These are phyloP conservation scores for Bombylius discolor DNA, from an alignment of 2,888 invertebrate species.

Conservation along the genomic window DNA sequence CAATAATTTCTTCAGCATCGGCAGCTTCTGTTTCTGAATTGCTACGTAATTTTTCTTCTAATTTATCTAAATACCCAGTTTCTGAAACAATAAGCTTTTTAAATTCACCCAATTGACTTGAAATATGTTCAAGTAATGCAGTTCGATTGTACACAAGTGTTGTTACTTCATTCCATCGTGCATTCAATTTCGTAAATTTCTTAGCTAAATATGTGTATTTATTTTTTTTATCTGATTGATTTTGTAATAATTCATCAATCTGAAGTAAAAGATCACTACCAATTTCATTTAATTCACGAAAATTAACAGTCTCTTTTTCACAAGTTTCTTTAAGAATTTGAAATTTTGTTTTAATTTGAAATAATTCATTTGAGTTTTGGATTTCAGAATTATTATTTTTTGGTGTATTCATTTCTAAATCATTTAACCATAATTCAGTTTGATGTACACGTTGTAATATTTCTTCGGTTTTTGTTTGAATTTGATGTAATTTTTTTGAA, in stretches of 20 bases:
- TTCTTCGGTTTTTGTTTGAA: constrained; percentile 26
- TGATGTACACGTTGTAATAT: constrained; percentile 26
- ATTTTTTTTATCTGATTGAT: constrained; percentile 9
- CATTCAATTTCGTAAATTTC: constrained; percentile 54
- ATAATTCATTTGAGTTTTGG: constrained; percentile 53
- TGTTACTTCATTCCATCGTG: constrained; percentile 57
- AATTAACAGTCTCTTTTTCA: constrained; percentile 52
- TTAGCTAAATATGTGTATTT: constrained; percentile 48
- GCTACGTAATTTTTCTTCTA: constrained; percentile 60
- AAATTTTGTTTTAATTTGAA: constrained; percentile 56
- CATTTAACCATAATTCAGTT: constrained; percentile 48
- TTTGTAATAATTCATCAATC: constrained; percentile 37
- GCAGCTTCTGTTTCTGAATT: constrained; percentile 57
- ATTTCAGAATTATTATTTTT: constrained; percentile 43
- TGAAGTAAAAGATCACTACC: constrained; percentile 52
- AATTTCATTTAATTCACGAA: constrained; percentile 54
- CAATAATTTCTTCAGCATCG: constrained; percentile 86
- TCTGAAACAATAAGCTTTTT: constrained; percentile 59
- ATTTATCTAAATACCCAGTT: constrained; percentile 63
- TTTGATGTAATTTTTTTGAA: constrained; percentile 23
- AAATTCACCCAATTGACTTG: constrained; percentile 65
- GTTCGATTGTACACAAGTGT: constrained; percentile 55
- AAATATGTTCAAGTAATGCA: constrained; percentile 56
- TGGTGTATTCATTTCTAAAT: constrained; percentile 49
- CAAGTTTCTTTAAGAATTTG: constrained; percentile 59